These are phyloP conservation scores for Aphodius sticticus DNA, from an alignment of 2,888 invertebrate genomes.

Conservation along the genomic window DNA sequence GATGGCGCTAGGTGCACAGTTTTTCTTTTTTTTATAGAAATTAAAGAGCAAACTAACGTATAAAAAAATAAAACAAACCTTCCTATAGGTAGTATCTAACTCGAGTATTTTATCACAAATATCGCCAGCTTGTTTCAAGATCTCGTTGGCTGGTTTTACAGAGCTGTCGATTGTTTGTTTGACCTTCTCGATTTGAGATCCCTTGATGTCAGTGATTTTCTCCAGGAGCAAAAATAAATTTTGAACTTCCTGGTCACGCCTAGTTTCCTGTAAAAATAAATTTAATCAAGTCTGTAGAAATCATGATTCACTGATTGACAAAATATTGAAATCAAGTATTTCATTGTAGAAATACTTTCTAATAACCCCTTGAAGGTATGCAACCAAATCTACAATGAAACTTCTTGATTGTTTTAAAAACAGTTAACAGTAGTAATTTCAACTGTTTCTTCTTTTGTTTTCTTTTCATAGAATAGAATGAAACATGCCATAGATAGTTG, in stretches of 20 bases:
- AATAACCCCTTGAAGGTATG: not conserved
- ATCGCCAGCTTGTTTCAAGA: conserved; percentile 71
- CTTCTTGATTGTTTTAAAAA: no score
- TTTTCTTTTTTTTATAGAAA: no score
- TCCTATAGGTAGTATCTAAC: conserved; percentile 65
- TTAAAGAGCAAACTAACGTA: no score
- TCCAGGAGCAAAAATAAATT: conserved; percentile 80
- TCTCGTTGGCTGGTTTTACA: conserved; percentile 69
- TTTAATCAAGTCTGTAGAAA: not conserved
- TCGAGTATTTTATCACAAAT: conserved; percentile 70
- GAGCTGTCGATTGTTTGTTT: conserved; percentile 68
- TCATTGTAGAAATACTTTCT: not conserved
- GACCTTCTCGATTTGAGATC: conserved; percentile 76
- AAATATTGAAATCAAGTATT: not conserved
- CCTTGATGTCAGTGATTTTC: conserved; percentile 78
- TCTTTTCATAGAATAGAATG: no score
- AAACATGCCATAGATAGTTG: no score
- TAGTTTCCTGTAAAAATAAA: conserved; percentile 67
- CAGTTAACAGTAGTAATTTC: no score
- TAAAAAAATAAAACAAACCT: conserved; percentile 58
- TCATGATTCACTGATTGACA: not conserved
- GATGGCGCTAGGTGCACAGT: no score
- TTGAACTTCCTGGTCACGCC: conserved; percentile 82
- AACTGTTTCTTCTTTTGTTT: no score
- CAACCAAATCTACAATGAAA: no score